Evolutionary conservation across 2,113 vertebrate species (phyloP).

Genomic region (Rallus limicola): DNA sequence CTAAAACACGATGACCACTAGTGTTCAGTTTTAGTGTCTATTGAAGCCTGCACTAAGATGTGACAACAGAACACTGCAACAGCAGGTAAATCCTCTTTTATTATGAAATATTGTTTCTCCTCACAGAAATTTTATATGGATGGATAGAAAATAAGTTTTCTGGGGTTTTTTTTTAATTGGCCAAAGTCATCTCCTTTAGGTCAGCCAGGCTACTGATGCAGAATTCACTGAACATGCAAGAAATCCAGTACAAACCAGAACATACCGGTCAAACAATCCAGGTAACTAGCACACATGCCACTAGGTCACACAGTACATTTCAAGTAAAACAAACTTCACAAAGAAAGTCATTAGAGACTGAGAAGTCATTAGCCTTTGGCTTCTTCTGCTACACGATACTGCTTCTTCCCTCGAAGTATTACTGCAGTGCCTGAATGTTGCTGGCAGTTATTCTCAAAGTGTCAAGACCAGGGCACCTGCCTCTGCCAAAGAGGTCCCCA

Average conservation of each 20-base stretch:
- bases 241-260: neutral
- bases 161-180: neutral
- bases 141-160: neutral
- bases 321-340: neutral
- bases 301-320: neutral
- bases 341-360: neutral
- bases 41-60: neutral
- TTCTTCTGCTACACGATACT: neutral
- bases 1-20: neutral
- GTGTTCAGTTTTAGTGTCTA: neutral
- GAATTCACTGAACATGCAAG: neutral
- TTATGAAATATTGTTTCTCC: neutral
- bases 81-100: neutral
- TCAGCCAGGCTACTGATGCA: neutral
- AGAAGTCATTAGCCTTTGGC: neutral
- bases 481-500: neutral
- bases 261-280: neutral
- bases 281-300: neutral
- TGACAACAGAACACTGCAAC: neutral
- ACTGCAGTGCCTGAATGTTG: neutral
- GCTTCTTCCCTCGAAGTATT: neutral
- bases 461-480: neutral
- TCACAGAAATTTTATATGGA: neutral
- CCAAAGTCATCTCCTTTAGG: neutral
- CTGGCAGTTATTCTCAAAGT: neutral